Conservation (phyloP, 2,797 vertebrate species). For the Champsocephalus gunnari region DNA sequence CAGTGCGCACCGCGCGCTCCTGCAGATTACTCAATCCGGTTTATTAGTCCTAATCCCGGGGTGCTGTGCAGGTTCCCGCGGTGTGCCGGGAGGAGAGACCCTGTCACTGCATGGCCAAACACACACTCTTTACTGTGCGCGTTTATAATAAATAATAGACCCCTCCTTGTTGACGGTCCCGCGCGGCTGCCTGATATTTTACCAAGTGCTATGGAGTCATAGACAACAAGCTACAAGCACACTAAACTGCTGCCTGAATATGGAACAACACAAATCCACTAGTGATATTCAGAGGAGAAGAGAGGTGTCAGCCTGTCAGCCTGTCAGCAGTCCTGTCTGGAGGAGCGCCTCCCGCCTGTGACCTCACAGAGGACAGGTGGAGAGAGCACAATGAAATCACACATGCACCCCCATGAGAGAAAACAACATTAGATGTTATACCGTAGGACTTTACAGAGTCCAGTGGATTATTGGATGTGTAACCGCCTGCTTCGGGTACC, state of each 20-base stretch:
- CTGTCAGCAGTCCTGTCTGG: neutral
- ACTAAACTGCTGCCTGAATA: neutral
- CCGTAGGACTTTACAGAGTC: neutral
- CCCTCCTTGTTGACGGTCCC: neutral
- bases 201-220: conserved; percentile 22
- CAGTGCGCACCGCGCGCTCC: conserved; percentile 24
- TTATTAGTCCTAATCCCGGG: conserved; percentile 84
- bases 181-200: neutral
- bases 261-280: neutral
- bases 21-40: conserved; percentile 74
- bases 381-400: neutral
- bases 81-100: conserved; percentile 31
- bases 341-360: neutral
- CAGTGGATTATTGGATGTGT: neutral
- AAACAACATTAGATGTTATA: neutral
- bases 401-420: neutral
- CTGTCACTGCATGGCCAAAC: conserved; percentile 32
- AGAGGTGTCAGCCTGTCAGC: conserved; percentile 11
- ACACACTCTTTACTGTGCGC: conserved; percentile 17
- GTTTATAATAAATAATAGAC: neutral
- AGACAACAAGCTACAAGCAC: neutral
- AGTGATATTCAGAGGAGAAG: neutral
- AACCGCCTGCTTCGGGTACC: neutral
- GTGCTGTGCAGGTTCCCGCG: conserved; percentile 64
- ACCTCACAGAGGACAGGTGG: conserved; percentile 17